phyloP scores from a whole-genome alignment of 2,797 vertebrate genomes.

The Gephyroberyx darwinii region DNA sequence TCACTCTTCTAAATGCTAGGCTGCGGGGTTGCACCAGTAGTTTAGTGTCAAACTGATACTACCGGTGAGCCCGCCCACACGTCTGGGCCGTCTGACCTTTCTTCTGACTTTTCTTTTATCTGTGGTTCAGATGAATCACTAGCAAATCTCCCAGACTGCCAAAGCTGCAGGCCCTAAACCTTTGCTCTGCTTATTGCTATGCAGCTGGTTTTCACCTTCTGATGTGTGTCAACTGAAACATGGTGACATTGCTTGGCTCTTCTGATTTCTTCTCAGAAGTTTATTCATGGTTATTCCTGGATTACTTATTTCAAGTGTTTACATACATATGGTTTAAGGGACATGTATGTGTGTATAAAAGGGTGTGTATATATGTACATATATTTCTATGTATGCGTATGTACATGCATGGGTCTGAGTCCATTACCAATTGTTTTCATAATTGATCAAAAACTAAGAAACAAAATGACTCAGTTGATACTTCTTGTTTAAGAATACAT shows the following conservation, averaged over 20 bases:
- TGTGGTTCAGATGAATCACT: conserved; percentile 62
- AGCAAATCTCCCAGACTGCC: conserved; percentile 38
- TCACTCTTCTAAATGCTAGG: background rate
- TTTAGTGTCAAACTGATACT: conserved; percentile 41
- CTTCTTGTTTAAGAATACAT: too few species aligned
- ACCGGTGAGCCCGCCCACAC: conserved; percentile 58
- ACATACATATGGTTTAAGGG: too few species aligned
- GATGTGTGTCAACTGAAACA: background rate
- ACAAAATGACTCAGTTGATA: too few species aligned
- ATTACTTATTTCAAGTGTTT: too few species aligned
- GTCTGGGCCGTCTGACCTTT: conserved; percentile 63
- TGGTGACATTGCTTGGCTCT: background rate
- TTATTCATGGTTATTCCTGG: too few species aligned
- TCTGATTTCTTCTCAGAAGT: background rate
- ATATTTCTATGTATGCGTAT: too few species aligned
- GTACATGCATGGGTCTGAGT: too few species aligned
- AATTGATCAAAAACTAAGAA: too few species aligned
- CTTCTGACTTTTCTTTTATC: conserved; percentile 20
- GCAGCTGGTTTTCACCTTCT: background rate
- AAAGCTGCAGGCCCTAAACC: conserved; percentile 8
- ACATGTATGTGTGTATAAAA: too few species aligned
- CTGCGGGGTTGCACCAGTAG: background rate
- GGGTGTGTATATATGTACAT: too few species aligned
- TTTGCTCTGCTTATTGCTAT: background rate
- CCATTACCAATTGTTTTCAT: too few species aligned